Percentiles rank a stretch among this genome's conserved stretches.
Evolutionary conservation across 2,888 invertebrate genomes (phyloP).

Genomic region (Lamellibrachia satsuma): DNA sequence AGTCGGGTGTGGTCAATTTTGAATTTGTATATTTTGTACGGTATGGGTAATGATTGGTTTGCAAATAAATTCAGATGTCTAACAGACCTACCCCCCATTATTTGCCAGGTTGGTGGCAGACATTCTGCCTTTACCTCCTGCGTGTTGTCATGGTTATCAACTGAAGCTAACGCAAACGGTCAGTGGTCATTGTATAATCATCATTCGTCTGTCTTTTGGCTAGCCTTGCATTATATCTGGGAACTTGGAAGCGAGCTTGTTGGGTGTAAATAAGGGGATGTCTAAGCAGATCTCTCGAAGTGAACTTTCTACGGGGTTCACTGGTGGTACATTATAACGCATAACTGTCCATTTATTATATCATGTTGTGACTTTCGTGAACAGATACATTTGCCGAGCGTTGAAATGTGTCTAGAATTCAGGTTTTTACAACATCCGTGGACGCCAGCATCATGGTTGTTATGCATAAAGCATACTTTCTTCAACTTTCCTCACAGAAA

Average conservation of each 20-base stretch:
- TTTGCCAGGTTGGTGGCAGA: neutral
- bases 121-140: neutral
- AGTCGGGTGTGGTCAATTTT: neutral
- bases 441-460: neutral
- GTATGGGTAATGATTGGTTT: slow-evolving; percentile 17
- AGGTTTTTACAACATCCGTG: neutral
- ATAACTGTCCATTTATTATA: neutral
- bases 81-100: neutral
- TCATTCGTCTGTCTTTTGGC: neutral
- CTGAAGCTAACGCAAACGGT: neutral
- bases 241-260: neutral
- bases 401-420: too few species aligned
- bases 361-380: neutral
- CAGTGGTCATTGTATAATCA: neutral
- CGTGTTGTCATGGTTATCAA: neutral
- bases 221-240: slow-evolving; percentile 6
- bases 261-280: neutral
- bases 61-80: neutral
- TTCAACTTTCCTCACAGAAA: neutral
- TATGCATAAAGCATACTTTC: neutral
- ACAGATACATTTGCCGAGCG: neutral
- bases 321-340: neutral
- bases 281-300: slow-evolving; percentile 4
- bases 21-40: neutral
- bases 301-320: neutral